Conservation (phyloP, 2,797 vertebrate genomes). For the Naso thynnoides region DNA sequence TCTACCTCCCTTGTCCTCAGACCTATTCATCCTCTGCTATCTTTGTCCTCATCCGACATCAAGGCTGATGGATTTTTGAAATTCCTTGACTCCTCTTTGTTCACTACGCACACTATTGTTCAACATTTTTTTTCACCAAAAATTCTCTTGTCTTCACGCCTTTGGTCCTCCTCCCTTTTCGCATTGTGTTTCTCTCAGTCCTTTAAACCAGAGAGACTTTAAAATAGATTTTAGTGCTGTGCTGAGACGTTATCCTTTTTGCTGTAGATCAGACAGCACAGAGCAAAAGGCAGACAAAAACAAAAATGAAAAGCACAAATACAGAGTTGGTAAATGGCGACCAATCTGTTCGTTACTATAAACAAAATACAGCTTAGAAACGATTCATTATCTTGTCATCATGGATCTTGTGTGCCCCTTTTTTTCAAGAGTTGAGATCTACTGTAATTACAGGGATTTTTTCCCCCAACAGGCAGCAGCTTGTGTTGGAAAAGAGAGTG, state of each 20-base stretch:
- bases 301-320: constrained; percentile 23
- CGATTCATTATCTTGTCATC: constrained; percentile 59
- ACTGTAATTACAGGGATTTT: constrained; percentile 68
- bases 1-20: neutral
- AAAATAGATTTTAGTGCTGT: constrained; percentile 47
- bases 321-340: constrained; percentile 12
- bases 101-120: constrained; percentile 51
- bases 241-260: constrained; percentile 27
- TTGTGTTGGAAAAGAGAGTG: constrained; percentile 47
- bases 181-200: constrained; percentile 40
- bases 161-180: constrained; percentile 40
- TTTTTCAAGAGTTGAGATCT: constrained; percentile 46
- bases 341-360: constrained; percentile 19
- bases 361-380: constrained; percentile 49
- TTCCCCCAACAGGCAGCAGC: constrained; percentile 48
- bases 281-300: constrained; percentile 26
- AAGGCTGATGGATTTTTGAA: constrained; percentile 66
- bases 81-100: constrained; percentile 70
- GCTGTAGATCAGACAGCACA: constrained; percentile 11
- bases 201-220: constrained; percentile 38
- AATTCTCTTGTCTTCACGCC: constrained; percentile 36
- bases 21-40: constrained; percentile 12
- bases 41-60: constrained; percentile 53
- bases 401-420: constrained; percentile 27
- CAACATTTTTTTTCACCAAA: constrained; percentile 33